phyloP scores from a whole-genome alignment of 2,797 vertebrate species.

The Cossypha dichroa region DNA sequence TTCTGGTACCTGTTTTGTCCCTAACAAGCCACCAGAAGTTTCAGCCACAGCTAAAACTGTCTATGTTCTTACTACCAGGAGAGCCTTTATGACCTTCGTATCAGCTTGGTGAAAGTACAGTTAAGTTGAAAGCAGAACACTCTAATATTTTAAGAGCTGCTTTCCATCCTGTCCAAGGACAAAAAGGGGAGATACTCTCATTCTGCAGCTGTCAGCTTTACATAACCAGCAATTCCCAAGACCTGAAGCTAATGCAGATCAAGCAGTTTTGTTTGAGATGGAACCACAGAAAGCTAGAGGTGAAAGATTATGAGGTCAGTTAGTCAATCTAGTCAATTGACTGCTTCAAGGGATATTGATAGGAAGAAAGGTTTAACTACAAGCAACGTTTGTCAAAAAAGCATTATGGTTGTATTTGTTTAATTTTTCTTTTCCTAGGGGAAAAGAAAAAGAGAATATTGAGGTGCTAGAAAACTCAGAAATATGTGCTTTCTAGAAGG shows the following conservation, averaged over 20 bases:
- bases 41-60: not conserved
- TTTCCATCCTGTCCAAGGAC: not conserved
- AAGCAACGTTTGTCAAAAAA: not conserved
- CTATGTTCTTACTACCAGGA: not conserved
- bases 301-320: not conserved
- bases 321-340: not conserved
- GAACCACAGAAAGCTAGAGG: not conserved
- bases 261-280: not conserved
- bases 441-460: not conserved
- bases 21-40: not conserved
- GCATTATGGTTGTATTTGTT: not conserved
- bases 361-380: not conserved
- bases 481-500: not conserved
- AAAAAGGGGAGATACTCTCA: not conserved
- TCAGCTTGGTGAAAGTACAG: not conserved
- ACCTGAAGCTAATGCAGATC: not conserved
- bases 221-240: not conserved
- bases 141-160: not conserved
- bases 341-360: not conserved
- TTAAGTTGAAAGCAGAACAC: not conserved
- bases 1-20: not conserved
- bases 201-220: not conserved
- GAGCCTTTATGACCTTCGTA: not conserved
- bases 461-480: not conserved
- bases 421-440: not conserved